Percentiles rank a stretch among this genome's conserved stretches.
Conservation (phyloP, 2,113 vertebrate species). For the Lepidothrix coronata region DNA sequence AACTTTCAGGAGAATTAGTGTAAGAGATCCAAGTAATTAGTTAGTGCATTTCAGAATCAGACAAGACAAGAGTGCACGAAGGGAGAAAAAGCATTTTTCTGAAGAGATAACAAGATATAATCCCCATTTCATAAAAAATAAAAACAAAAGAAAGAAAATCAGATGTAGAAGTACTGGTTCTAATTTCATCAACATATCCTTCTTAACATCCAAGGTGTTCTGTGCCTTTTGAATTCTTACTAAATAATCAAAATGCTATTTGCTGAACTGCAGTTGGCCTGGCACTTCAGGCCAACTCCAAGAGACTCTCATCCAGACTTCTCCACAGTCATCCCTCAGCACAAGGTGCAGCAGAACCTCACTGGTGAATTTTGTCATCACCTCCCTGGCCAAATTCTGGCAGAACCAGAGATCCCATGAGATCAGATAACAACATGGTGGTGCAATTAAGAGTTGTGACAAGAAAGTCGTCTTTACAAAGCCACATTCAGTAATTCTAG, state of each 20-base stretch:
- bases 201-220: not conserved
- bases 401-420: not conserved
- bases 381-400: not conserved
- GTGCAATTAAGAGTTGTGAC: fast-evolving
- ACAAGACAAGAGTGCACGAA: conserved; percentile 22
- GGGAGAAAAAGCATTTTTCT: not conserved
- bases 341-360: not conserved
- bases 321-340: not conserved
- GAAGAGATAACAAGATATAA: conserved; percentile 1
- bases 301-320: not conserved
- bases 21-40: conserved; percentile 72
- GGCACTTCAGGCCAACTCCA: not conserved
- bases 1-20: conserved; percentile 74
- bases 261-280: not conserved
- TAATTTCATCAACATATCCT: not conserved
- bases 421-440: not conserved
- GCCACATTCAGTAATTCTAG: not conserved
- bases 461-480: not conserved
- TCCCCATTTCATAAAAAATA: not conserved
- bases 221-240: not conserved
- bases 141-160: not conserved
- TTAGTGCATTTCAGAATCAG: conserved; percentile 64
- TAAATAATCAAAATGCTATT: not conserved
- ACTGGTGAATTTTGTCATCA: not conserved
- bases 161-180: not conserved